A percentile compares a stretch with the other conserved stretches of the same genome.
These are phyloP conservation scores for Megalops cyprinoides DNA, from an alignment of 2,797 vertebrate species.

Conservation along the genomic window DNA sequence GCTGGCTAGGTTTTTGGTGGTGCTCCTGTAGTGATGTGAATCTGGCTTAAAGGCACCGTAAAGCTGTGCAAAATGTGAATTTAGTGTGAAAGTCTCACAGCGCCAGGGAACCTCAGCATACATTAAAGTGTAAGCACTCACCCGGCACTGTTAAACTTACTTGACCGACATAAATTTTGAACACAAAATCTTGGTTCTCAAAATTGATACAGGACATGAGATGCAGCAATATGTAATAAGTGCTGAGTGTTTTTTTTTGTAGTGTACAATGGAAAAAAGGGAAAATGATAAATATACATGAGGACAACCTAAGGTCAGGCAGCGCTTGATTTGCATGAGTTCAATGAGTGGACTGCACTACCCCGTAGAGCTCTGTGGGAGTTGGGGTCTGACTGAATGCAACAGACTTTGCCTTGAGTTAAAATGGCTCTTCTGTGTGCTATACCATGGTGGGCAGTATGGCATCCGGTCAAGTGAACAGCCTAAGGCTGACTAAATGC, in stretches of 20 bases:
- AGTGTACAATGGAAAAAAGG: neutral
- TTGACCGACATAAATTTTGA: neutral
- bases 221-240: neutral
- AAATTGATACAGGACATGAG: neutral
- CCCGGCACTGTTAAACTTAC: neutral
- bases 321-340: no score
- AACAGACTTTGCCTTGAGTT: neutral
- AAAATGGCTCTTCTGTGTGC: neutral
- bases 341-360: no score
- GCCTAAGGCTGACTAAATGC: neutral
- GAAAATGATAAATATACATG: no score
- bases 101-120: neutral
- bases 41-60: no score
- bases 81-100: no score
- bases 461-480: neutral
- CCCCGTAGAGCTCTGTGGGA: neutral
- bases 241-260: neutral
- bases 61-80: no score
- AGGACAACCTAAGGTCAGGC: no score
- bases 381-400: neutral
- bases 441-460: neutral
- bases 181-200: constrained; percentile 9
- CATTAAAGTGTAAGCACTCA: neutral
- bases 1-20: no score
- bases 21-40: no score